Evolutionary conservation across 53 echinoderm and acorn worm species (phyloP).

Genomic region (Glandiceps talaboti): DNA sequence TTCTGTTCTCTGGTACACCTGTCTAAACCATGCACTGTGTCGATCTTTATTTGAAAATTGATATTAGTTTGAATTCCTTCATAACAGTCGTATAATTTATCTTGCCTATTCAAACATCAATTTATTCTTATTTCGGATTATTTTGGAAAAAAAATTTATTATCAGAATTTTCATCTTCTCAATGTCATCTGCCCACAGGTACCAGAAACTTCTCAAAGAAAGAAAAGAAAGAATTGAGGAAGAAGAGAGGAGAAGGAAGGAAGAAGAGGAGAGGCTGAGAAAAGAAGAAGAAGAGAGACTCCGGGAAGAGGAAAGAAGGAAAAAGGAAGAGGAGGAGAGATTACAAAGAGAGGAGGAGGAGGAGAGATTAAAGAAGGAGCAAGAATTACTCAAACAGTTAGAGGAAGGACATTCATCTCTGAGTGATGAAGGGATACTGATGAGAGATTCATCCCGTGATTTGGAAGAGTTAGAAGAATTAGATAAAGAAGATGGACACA

Average conservation of each 20-base stretch:
- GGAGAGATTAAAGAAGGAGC: background rate
- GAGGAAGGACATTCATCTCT: conserved; percentile 76
- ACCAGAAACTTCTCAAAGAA: conserved; percentile 2
- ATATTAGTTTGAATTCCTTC: background rate
- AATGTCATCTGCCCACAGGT: background rate
- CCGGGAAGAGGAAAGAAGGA: conserved; percentile 19
- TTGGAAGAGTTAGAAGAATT: background rate
- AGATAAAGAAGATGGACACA: background rate
- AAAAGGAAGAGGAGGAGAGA: conserved; percentile 23
- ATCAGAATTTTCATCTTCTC: background rate
- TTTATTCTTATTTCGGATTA: too few species aligned
- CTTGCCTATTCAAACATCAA: too few species aligned
- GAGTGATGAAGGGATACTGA: conserved; percentile 91
- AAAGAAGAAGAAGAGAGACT: conserved; percentile 20
- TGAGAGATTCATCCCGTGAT: conserved; percentile 32
- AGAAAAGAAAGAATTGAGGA: conserved; percentile 15
- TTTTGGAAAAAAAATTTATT: too few species aligned
- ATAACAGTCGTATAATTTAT: too few species aligned
- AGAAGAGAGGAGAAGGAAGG: conserved; percentile 24
- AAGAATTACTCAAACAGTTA: conserved; percentile 14
- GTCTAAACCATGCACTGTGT: too few species aligned
- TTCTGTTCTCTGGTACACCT: too few species aligned
- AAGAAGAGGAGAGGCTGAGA: conserved; percentile 23
- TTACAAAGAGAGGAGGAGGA: background rate
- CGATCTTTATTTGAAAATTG: too few species aligned